Conservation (phyloP, 2,797 vertebrate species). For the Centropyge bicolor region DNA sequence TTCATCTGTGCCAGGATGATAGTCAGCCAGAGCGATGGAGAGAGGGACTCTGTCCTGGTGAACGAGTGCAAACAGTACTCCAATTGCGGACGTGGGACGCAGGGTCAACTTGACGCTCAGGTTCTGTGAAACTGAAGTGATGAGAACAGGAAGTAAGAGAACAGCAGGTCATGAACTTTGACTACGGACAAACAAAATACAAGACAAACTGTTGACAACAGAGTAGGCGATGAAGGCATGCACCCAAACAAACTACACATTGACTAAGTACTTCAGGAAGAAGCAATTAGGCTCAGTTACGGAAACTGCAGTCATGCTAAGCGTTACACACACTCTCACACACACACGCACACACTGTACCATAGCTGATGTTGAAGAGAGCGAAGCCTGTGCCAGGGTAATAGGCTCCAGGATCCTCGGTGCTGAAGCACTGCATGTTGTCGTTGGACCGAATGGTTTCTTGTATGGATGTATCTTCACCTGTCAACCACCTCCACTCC, state of each 20-base stretch:
- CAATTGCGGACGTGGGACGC: conserved; percentile 89
- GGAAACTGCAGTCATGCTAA: not conserved
- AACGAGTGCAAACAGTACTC: conserved; percentile 92
- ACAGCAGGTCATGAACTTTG: conserved; percentile 40
- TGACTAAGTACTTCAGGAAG: conserved; percentile 32
- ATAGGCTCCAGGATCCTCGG: conserved; percentile 89
- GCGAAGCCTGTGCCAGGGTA: conserved; percentile 92
- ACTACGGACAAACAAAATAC: conserved; percentile 24
- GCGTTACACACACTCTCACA: conserved; percentile 7
- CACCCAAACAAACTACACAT: conserved; percentile 37
- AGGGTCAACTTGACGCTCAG: conserved; percentile 87
- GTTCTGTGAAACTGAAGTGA: conserved; percentile 81
- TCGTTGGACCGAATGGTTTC: conserved; percentile 90
- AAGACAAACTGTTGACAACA: conserved; percentile 23
- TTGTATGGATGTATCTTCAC: conserved; percentile 92
- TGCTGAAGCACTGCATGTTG: conserved; percentile 95
- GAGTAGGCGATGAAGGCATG: conserved; percentile 2
- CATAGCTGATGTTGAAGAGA: conserved; percentile 89
- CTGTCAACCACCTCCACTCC: conserved; percentile 95
- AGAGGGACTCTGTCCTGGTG: conserved; percentile 88
- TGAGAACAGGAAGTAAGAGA: conserved; percentile 25
- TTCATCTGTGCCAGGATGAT: conserved; percentile 89
- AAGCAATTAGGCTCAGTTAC: conserved; percentile 11
- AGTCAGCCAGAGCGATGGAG: conserved; percentile 91
- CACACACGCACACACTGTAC: conserved; percentile 74